Conservation (phyloP, 2,797 vertebrate species). For the Ibycter americanus region DNA sequence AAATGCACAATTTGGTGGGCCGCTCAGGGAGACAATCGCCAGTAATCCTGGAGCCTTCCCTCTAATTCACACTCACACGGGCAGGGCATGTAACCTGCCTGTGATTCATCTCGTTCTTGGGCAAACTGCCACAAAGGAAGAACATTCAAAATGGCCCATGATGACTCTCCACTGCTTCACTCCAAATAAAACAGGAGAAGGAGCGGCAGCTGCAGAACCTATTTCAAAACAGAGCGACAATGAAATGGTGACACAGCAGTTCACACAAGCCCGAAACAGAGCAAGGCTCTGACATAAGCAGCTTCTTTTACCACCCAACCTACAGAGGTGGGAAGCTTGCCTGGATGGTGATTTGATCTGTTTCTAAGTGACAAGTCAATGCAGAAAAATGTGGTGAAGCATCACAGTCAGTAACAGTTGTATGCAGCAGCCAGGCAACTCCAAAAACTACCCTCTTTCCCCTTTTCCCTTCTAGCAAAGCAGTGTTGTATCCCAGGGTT, state of each 20-base stretch:
- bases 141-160: background rate
- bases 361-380: background rate
- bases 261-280: background rate
- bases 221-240: background rate
- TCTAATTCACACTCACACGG: background rate
- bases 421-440: background rate
- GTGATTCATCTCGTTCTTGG: background rate
- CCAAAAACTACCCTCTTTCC: background rate
- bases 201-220: background rate
- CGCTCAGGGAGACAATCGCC: background rate
- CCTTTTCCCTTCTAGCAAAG: background rate
- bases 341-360: background rate
- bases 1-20: background rate
- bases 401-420: background rate
- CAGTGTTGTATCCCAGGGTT: too few relatives aligned
- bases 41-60: background rate
- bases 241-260: constrained; percentile 7
- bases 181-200: constrained; percentile 55
- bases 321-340: background rate
- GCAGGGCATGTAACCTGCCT: background rate
- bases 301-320: background rate
- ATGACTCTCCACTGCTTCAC: rapidly evolving
- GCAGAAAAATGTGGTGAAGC: background rate
- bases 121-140: constrained; percentile 52
- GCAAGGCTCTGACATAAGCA: background rate